phyloP scores from a whole-genome alignment of 2,113 vertebrate species.

The pig (Sus scrofa) region T2T-Sscrofa CM000817.6:19133001-19133500 shows the following conservation, averaged over 20 bases:
- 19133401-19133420: too few relatives aligned
- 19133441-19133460: too few relatives aligned
- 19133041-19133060: neutral
- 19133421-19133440: too few relatives aligned
- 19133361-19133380: neutral
- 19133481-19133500: too few relatives aligned
- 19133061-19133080: constrained; percentile 76
- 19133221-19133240: constrained; percentile 2
- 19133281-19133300: too few relatives aligned
- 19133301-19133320: neutral
- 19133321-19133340: neutral
- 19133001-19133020: neutral
- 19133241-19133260: neutral
- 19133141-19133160: constrained; percentile 77
- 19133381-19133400: too few relatives aligned
- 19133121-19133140: constrained; percentile 61
- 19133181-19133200: constrained; percentile 76
- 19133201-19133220: constrained; percentile 9
- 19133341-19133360: neutral
- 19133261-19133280: neutral
- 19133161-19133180: constrained; percentile 72
- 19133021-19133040: neutral
- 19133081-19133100: constrained; percentile 56
- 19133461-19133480: too few relatives aligned
- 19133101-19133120: constrained; percentile 65